phyloP scores from a whole-genome alignment of 2,888 invertebrate genomes.

The Orgyia antiqua region DNA sequence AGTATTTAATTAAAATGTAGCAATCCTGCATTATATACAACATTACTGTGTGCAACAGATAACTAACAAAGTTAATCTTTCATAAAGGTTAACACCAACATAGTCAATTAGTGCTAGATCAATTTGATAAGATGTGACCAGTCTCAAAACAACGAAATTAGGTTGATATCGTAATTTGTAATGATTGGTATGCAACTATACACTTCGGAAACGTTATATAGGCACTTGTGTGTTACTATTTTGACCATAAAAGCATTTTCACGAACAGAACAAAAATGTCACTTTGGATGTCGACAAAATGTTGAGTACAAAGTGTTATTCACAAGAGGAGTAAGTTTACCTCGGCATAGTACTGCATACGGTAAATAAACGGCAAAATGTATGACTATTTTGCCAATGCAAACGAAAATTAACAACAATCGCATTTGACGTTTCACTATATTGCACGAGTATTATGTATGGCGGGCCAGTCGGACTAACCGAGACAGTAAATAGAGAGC shows the following conservation, averaged over 20 bases:
- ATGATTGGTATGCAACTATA: too few species aligned
- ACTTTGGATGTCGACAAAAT: conserved; percentile 29
- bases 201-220: conserved; percentile 6
- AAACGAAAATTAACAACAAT: conserved; percentile 49
- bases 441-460: conserved; percentile 67
- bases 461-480: conserved; percentile 59
- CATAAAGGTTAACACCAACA: too few species aligned
- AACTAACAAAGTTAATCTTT: too few species aligned
- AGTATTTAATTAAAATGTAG: too few species aligned
- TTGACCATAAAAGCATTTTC: conserved; percentile 33
- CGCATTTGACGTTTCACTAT: conserved; percentile 71
- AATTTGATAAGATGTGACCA: too few species aligned
- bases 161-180: too few species aligned
- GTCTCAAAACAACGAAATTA: too few species aligned
- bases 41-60: too few species aligned
- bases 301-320: conserved; percentile 18
- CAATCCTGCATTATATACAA: too few species aligned
- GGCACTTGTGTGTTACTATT: conserved; percentile 15
- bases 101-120: too few species aligned
- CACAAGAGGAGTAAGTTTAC: conserved; percentile 20
- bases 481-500: conserved; percentile 34
- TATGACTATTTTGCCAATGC: conserved; percentile 24
- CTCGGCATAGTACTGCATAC: conserved; percentile 18
- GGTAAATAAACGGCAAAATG: conserved; percentile 12
- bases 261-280: conserved; percentile 45